Base-by-base conservation (phyloP, 2,888 invertebrate species). In the Chloromyia formosa region DNA sequence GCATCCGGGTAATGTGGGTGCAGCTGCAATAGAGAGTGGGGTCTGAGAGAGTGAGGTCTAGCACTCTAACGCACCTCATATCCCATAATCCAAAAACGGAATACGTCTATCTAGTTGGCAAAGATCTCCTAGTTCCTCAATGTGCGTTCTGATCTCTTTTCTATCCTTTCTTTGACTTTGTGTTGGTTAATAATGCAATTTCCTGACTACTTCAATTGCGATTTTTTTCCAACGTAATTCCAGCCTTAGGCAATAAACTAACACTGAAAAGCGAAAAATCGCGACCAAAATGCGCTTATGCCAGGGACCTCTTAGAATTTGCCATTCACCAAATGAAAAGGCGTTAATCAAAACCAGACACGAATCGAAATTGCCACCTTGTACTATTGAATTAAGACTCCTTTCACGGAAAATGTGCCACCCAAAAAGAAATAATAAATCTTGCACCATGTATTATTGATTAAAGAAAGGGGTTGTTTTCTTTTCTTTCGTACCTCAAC, bases 321-420 rank as follows among this genome's bases (percentile, higher is more conserved):
- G 16, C 27, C 27, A 35, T 35, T 35, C 27, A 35, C 3, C 27
- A 35, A 35, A 35, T 4, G 27, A 35, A 60, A 60, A n/a, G 56
- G 14, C 16, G 23, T 62, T 62, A 62, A 62, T 62, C 62, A 16
- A 62, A 35, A 62, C 62, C 35, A 62, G 40, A 14, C 27, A 35
- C 20, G 40, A 23, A 7, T 23, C 35, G 40, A 62, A 62, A 62
- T 62, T 62, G 62, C 62, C 62, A 62, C 62, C 62, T 62, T 62
- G 40, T 62, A 35, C n/a, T 40, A 16, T 62, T 40, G n/a, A 62
- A 62, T 62, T 62, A 62, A 40, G 40, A 23, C 16, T 2, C 40
- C 62, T 62, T 62, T 62, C 62, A 40, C 40, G 18, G 27, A 35
- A 35, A 35, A 35, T 35, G 27, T 35, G 27, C 27, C 27, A 35